Evolutionary conservation across 2,113 vertebrate genomes (phyloP).

Genomic region (Sakesphorus luctuosus): DNA sequence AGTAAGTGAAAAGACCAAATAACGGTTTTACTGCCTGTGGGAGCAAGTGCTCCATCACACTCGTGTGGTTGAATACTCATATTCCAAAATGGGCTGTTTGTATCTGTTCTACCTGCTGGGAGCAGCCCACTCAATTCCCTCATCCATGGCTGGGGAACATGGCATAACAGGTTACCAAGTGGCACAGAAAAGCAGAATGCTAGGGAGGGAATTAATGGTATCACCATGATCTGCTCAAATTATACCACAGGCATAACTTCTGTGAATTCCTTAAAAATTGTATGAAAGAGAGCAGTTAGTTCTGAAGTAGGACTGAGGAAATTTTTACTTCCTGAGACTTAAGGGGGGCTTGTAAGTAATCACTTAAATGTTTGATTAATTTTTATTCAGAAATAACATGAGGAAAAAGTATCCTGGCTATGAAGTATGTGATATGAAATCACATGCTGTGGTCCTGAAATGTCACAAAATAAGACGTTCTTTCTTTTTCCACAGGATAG

Average conservation of each 20-base stretch:
- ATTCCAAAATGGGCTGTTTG: neutral
- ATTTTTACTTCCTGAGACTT: neutral
- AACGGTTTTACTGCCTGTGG: neutral
- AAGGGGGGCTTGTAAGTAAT: neutral
- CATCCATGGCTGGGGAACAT: neutral
- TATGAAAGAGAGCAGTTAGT: neutral
- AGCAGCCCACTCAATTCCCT: neutral
- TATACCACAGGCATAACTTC: neutral
- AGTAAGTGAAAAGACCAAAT: neutral
- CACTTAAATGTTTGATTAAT: neutral
- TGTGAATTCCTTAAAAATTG: neutral
- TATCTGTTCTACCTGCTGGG: neutral
- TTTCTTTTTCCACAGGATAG: neutral
- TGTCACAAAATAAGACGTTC: neutral
- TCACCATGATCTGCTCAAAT: neutral
- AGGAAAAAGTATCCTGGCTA: neutral
- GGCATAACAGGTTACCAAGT: neutral
- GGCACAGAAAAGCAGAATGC: neutral
- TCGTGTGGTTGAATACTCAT: neutral
- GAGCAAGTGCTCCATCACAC: neutral
- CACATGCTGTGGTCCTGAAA: neutral
- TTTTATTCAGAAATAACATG: neutral
- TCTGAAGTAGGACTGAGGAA: neutral
- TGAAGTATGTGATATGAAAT: neutral
- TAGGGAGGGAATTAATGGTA: neutral